phyloP scores from a whole-genome alignment of 53 echinoderm and acorn worm genomes.

The Luidia sarsii region DNA sequence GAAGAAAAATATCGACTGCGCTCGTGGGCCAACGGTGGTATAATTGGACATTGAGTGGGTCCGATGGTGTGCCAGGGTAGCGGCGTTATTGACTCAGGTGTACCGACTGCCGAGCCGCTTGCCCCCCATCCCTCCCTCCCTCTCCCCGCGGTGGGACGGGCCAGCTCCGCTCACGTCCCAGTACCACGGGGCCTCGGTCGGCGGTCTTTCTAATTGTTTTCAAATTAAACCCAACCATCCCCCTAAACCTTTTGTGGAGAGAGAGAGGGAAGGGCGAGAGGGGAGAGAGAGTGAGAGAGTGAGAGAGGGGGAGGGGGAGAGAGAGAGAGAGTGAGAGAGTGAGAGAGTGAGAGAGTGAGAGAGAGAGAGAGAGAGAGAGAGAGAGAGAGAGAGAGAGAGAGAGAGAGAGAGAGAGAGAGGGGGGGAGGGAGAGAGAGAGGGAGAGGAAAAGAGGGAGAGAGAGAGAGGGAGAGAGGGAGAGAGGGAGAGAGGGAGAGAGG shows the following conservation, averaged over 20 bases:
- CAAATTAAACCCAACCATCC: constrained; percentile 54
- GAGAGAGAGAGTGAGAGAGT: background rate
- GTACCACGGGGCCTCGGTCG: constrained; percentile 36
- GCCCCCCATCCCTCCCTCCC: too few relatives aligned
- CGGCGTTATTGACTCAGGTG: constrained; percentile 52
- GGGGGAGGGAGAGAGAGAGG: too few relatives aligned
- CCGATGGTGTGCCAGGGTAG: constrained; percentile 21
- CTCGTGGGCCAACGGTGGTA: constrained; percentile 47
- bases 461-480: background rate
- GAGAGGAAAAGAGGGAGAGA: too few relatives aligned
- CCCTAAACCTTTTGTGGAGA: background rate
- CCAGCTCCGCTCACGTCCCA: constrained; percentile 33
- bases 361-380: too few relatives aligned
- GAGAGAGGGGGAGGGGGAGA: too few relatives aligned
- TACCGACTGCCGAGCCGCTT: constrained; percentile 31
- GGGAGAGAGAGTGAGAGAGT: background rate
- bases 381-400: too few relatives aligned
- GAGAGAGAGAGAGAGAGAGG: too few relatives aligned
- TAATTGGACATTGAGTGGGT: constrained; percentile 40
- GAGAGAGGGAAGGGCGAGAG: background rate
- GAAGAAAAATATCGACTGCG: too few relatives aligned
- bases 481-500: background rate
- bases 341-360: background rate
- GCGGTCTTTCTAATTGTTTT: constrained; percentile 59
- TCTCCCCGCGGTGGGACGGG: constrained; percentile 17